Conservation (phyloP, 2,113 vertebrate genomes). For the Tetrax tetrax region DNA sequence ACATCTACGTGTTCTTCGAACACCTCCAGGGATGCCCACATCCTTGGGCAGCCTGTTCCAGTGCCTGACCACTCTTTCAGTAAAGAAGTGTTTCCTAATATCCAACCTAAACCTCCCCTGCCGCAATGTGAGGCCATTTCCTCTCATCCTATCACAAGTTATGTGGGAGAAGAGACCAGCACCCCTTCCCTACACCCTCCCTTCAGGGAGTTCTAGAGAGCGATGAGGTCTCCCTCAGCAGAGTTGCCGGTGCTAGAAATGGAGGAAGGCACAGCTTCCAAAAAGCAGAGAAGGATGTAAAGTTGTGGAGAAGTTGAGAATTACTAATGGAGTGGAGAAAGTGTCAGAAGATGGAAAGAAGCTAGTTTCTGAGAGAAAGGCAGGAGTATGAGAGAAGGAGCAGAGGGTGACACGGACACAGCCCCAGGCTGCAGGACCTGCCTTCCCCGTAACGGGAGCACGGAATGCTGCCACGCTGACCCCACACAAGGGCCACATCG, state of each 20-base stretch:
- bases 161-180: too few species aligned
- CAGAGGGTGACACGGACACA: rapidly evolving
- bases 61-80: too few species aligned
- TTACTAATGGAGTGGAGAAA: rapidly evolving
- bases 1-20: too few species aligned
- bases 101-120: too few species aligned
- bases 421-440: background rate
- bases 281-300: background rate
- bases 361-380: background rate
- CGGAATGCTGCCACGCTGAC: background rate
- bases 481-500: background rate
- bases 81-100: too few species aligned
- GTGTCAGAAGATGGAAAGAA: background rate
- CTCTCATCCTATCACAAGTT: too few species aligned
- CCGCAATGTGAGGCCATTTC: too few species aligned
- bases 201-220: too few species aligned
- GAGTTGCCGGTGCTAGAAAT: background rate
- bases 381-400: background rate
- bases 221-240: background rate
- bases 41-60: too few species aligned
- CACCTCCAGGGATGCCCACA: too few species aligned
- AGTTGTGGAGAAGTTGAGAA: background rate
- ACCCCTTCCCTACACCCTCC: too few species aligned
- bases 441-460: rapidly evolving
- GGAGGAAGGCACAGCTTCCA: background rate